These are phyloP conservation scores for Gallinago nigripennis DNA, from an alignment of 2,797 vertebrate species.

Conservation along the genomic window DNA sequence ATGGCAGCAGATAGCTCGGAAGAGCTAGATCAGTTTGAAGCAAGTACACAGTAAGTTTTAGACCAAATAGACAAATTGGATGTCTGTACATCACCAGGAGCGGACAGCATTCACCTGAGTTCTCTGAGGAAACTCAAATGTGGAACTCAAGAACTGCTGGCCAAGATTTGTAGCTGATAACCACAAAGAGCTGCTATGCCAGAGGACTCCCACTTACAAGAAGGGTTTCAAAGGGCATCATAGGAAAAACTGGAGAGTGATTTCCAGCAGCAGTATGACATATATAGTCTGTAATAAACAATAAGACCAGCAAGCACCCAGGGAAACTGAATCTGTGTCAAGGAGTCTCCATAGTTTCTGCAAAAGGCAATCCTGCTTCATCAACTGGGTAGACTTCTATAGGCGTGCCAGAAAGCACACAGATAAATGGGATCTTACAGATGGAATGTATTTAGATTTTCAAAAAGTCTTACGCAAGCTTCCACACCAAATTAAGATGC, in stretches of 20 bases:
- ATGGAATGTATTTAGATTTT: not conserved
- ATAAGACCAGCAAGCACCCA: not conserved
- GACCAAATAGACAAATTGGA: not conserved
- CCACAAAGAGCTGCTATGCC: not conserved
- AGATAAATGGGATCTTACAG: not conserved
- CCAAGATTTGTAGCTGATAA: not conserved
- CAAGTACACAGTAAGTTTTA: not conserved
- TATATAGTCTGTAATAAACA: not conserved
- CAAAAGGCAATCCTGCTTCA: not conserved
- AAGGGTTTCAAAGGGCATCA: not conserved
- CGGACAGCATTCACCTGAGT: not conserved
- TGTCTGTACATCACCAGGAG: not conserved
- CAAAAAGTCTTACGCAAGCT: not conserved
- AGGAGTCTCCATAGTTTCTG: not conserved
- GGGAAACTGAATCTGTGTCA: not conserved
- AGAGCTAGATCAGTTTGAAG: not conserved
- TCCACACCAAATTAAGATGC: not conserved
- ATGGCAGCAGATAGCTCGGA: accelerated
- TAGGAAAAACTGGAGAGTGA: not conserved
- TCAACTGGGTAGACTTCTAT: not conserved
- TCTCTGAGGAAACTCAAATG: not conserved
- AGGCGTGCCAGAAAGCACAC: not conserved
- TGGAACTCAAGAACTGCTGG: not conserved
- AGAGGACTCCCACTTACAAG: not conserved
- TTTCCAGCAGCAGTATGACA: not conserved